Conservation (phyloP, 1,140 invertebrate genomes). For the Formica selysi region DNA sequence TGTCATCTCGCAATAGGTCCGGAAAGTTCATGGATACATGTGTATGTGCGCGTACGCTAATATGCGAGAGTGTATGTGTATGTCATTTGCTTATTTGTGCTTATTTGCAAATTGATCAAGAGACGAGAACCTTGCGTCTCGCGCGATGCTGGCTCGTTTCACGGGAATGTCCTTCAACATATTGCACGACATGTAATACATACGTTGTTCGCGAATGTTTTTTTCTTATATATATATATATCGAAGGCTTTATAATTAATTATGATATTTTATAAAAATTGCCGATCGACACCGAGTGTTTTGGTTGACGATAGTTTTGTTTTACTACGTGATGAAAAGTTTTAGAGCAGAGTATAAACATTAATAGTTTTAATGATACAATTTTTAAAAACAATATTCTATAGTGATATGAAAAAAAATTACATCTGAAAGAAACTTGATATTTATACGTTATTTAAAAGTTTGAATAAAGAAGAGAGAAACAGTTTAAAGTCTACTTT, state of each 20-base stretch:
- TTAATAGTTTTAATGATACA: not conserved
- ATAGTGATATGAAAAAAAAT: not conserved
- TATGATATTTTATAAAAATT: not conserved
- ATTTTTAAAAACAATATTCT: not conserved
- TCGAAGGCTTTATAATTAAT: not conserved
- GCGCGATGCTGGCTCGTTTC: constrained; percentile 17
- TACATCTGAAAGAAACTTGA: not conserved
- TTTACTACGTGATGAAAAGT: not conserved
- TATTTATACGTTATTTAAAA: not conserved
- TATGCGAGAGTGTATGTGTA: not conserved
- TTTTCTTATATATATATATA: too few species aligned
- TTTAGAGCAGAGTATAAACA: not conserved
- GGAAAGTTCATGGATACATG: constrained; percentile 38
- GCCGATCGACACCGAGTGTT: not conserved
- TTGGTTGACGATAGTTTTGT: not conserved
- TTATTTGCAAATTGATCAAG: constrained; percentile 63
- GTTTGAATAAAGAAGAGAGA: not conserved
- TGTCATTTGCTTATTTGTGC: constrained; percentile 60
- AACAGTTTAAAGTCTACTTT: not conserved
- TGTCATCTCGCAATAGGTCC: constrained; percentile 35
- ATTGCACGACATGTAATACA: too few species aligned
- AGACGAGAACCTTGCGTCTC: constrained; percentile 43
- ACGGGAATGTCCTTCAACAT: constrained; percentile 12
- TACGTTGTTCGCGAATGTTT: not conserved
- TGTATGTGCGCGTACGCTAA: not conserved